Conservation (phyloP, 2,888 invertebrate species). For the Drosophila testacea region DNA sequence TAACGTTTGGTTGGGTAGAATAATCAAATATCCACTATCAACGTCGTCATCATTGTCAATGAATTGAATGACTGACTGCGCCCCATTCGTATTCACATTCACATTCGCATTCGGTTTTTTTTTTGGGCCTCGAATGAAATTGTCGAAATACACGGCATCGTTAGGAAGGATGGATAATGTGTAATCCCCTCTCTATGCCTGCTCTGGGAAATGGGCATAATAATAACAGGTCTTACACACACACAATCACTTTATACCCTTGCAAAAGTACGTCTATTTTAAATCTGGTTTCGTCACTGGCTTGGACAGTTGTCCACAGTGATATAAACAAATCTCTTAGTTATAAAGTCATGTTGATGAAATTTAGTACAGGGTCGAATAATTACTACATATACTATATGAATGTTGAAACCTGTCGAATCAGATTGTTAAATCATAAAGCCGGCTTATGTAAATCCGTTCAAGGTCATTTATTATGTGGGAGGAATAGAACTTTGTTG, state of each 20-base stretch:
- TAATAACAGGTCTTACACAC: constrained; percentile 32
- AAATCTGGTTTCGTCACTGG: too few species aligned
- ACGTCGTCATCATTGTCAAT: constrained; percentile 77
- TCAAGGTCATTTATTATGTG: too few species aligned
- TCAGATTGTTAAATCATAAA: neutral
- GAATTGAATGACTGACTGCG: constrained; percentile 72
- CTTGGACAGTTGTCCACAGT: too few species aligned
- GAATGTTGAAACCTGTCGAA: too few species aligned
- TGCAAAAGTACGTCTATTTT: too few species aligned
- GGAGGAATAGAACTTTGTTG: too few species aligned
- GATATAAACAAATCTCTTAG: neutral
- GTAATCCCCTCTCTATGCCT: neutral
- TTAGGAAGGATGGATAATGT: constrained; percentile 13
- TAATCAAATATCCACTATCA: constrained; percentile 72
- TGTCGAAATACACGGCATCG: constrained; percentile 75
- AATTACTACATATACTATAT: too few species aligned
- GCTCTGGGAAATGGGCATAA: constrained; percentile 41
- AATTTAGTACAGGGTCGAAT: neutral
- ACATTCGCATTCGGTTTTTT: neutral
- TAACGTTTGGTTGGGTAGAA: neutral
- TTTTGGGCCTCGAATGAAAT: constrained; percentile 63
- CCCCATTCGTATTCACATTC: constrained; percentile 21
- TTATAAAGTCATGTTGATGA: neutral
- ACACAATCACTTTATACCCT: neutral
- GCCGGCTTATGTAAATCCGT: neutral